A percentile compares a stretch with the other conserved stretches of the same genome.
Evolutionary conservation across 2,113 vertebrate genomes (phyloP).

Genomic region (Ptilorrhoa leucosticta): DNA sequence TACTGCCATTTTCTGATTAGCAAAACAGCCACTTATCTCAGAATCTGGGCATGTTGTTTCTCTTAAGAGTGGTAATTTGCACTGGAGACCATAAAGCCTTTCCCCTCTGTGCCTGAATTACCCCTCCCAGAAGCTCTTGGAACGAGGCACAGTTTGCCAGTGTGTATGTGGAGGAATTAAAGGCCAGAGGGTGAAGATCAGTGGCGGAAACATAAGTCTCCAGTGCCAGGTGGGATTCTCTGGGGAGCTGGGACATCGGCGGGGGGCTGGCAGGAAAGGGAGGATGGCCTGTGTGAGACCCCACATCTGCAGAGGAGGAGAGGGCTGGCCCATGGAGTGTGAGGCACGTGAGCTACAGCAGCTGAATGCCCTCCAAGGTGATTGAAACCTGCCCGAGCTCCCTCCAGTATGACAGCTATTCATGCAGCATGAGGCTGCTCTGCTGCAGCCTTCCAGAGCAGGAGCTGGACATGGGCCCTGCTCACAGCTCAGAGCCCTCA

Average conservation of each 20-base stretch:
- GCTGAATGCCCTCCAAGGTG: background rate
- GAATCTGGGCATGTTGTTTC: background rate
- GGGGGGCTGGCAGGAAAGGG: background rate
- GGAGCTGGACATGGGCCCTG: background rate
- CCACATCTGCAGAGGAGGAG: background rate
- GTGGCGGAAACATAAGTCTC: background rate
- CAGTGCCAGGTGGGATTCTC: background rate
- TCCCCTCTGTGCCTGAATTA: background rate
- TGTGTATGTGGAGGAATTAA: background rate
- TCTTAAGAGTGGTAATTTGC: background rate
- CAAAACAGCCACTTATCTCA: background rate
- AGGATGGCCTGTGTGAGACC: background rate
- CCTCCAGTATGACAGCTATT: rapidly evolving
- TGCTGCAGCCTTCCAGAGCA: background rate
- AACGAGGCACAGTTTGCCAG: background rate
- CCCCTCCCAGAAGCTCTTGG: background rate
- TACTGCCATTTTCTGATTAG: background rate
- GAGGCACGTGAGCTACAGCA: rapidly evolving
- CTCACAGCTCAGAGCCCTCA: background rate
- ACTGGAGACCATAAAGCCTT: background rate
- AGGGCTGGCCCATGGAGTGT: background rate
- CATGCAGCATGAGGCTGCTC: background rate
- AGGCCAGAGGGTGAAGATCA: background rate
- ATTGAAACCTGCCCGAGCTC: background rate
- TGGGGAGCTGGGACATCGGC: background rate